These are phyloP conservation scores for Stictonetta naevosa DNA, from an alignment of 2,113 vertebrate species.

Conservation along the genomic window DNA sequence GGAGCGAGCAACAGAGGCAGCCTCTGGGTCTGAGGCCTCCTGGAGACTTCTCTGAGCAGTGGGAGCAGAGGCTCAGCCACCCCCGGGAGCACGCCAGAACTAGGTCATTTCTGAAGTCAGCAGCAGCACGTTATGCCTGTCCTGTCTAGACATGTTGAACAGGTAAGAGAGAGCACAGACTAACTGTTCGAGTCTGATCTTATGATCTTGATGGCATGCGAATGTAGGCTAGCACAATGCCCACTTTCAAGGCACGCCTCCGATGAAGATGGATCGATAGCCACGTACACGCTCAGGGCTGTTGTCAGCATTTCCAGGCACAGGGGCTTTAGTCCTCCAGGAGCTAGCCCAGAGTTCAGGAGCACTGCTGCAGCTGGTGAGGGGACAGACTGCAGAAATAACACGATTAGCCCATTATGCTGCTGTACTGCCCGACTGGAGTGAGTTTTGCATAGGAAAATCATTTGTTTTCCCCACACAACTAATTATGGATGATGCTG, in stretches of 20 bases:
- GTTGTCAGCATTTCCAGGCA: background rate
- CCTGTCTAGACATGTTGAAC: background rate
- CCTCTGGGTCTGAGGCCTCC: background rate
- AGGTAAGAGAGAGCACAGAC: background rate
- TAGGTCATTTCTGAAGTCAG: background rate
- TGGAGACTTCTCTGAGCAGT: accelerated
- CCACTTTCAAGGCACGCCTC: accelerated
- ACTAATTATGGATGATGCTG: background rate
- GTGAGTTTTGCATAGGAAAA: background rate
- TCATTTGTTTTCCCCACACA: accelerated
- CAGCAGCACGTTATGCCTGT: accelerated
- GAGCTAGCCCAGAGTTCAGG: background rate
- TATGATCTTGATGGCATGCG: accelerated
- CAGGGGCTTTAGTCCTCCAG: background rate
- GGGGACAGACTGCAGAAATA: background rate
- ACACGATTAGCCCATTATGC: accelerated
- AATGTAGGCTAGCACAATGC: accelerated
- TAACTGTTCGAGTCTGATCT: background rate
- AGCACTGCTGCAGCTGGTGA: background rate
- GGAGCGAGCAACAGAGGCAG: accelerated
- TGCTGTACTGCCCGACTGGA: background rate
- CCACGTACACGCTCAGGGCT: accelerated
- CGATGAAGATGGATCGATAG: background rate
- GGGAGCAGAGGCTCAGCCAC: background rate
- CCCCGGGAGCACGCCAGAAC: accelerated